Evolutionary conservation across 1,140 invertebrate species (phyloP).

Genomic region (Aphis gossypii): DNA sequence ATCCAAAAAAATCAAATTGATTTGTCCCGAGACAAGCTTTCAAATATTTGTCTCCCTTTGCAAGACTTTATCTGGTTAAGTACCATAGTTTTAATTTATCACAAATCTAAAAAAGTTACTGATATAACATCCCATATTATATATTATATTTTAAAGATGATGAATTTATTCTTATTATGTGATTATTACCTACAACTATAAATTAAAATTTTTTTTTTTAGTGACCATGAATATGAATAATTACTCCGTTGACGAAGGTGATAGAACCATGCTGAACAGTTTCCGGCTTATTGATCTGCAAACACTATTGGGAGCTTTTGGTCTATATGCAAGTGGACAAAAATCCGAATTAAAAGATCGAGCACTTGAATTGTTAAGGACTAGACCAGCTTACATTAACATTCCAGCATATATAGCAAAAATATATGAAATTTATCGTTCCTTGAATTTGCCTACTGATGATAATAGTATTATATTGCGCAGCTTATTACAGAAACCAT

Average conservation of each 20-base stretch:
- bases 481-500: not conserved
- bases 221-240: not conserved
- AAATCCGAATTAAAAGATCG: slow-evolving; percentile 85
- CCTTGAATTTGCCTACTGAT: not conserved
- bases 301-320: slow-evolving; percentile 83
- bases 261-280: slow-evolving; percentile 75
- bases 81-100: not conserved
- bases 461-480: not conserved
- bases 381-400: slow-evolving; percentile 68
- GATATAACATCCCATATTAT: not conserved
- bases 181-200: not conserved
- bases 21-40: too few relatives aligned
- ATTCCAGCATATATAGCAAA: slow-evolving; percentile 16
- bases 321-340: slow-evolving; percentile 78
- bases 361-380: slow-evolving; percentile 78
- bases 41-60: not conserved
- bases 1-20: too few relatives aligned
- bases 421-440: slow-evolving; percentile 46
- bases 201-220: slow-evolving; percentile 7
- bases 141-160: not conserved
- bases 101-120: not conserved
- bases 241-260: not conserved
- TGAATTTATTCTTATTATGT: not conserved
- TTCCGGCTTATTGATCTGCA: slow-evolving; percentile 86
- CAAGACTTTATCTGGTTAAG: not conserved